Evolutionary conservation across 2,888 invertebrate genomes (phyloP), one percentile per base, ranked within the genome.

Genomic region (Ormyrus nitidulus): DNA sequence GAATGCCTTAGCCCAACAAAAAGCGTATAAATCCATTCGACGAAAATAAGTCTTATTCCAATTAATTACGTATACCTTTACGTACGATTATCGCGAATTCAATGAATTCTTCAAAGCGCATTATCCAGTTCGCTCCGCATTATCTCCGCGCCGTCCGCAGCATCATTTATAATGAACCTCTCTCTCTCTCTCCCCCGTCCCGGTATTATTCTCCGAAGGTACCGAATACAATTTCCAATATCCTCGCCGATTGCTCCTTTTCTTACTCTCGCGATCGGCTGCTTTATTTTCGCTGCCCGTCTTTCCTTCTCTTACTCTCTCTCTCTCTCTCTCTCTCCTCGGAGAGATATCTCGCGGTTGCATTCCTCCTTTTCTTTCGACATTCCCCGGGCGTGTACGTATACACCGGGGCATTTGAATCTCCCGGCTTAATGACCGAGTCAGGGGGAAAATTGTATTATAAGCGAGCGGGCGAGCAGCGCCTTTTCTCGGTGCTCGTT

Each of bases 341-440:
- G 53, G 49, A 64, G 46, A 62, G 59, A n/a, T n/a, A 13, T 44
- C 44, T 11, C 11, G 66, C 58, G 65, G 66, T 64, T 65, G 53
- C 68, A 76, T 61, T 78, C 66, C 58, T 68, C 65, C 65, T 65
- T 76, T 72, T 70, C 48, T 75, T 76, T 76, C 66, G 72, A 71
- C 76, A 80, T 80, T 76, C 71, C 46, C 13, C 72, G 61, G 46
- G 19, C 4, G 51, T 10, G 49, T 54, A 54, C n/a, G 10, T 51
- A 46, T 49, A 19, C 7, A 44, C 48, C 11, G 6, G n/a, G 19
- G 48, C 46, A 69, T 66, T 59, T 71, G 70, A 65, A 79, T 70
- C 68, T 54, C 76, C 49, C 54, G 11, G 62, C 34, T 78, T 78
- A 73, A 73, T 78, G 72, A 68, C 53, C 61, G 56, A 68, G 58